Base-by-base conservation (phyloP, 1,140 invertebrate genomes). In the Triops cancriformis region DNA sequence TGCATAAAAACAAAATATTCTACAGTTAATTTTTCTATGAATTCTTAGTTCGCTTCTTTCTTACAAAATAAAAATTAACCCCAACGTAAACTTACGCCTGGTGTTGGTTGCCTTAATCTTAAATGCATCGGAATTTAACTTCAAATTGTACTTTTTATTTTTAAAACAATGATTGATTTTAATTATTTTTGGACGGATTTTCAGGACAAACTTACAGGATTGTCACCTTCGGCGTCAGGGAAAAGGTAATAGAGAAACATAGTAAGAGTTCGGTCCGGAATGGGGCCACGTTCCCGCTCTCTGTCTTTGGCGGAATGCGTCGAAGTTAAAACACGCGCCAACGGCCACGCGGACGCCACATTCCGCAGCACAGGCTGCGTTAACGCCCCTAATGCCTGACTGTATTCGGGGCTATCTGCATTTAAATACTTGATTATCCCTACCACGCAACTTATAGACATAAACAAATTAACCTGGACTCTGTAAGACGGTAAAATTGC, bases 221-320 rank as follows among this genome's bases (percentile, higher is more conserved):
- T 11, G 37, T 80, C 73, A 75, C 91, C 88, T 82, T 92, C 90
- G 80, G 93, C 92, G 89, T 97, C 94, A 74, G 95, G 94, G 84
- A 97, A 97, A 23, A 98, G 84, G 85, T 91, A 96, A 82, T 93
- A 91, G 26, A 98, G 83, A 77, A 97, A 90, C 41, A 90, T 87
- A 81, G 91, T 89, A 1, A 97, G 83, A 77, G 92, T 86, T 23
- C 92, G 90, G 80, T 91, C 90, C 18, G 90, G 85, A 81, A 97
- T 90, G 10, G 93, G 91, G 1, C 92, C 91, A 77, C 90, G 88
- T 43, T 85, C 84, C 7, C 82, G 80, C 74, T 83, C 77, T 82
- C 79, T 79, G 80, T 83, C 77, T 83, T 79, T 77, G 81, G 81
- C 73, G 82, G 80, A n/a, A 79, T 82, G 81, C 79, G 75, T 80